phyloP scores from a whole-genome alignment of 2,113 vertebrate species.

The Podiceps cristatus region DNA sequence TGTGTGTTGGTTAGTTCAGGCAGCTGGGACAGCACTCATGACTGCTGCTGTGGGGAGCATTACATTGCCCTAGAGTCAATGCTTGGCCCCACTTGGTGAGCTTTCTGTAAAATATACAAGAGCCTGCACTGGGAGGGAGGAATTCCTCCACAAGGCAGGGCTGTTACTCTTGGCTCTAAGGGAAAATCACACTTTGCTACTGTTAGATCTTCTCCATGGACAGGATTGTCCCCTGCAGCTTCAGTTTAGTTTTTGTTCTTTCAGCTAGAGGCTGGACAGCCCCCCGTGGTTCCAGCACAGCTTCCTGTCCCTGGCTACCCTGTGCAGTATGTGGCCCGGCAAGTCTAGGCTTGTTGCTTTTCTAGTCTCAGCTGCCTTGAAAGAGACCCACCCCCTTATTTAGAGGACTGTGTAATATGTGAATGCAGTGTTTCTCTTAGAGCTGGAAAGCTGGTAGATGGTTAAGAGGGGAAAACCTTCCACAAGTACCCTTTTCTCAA shows the following conservation, averaged over 20 bases:
- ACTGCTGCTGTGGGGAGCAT: neutral
- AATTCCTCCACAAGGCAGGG: neutral
- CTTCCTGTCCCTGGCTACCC: neutral
- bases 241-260: neutral
- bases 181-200: fast-evolving
- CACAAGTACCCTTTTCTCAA: neutral
- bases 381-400: neutral
- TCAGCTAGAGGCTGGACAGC: neutral
- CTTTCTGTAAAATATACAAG: neutral
- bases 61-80: fast-evolving
- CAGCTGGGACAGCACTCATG: neutral
- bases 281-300: neutral
- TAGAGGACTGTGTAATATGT: neutral
- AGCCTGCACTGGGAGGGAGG: neutral
- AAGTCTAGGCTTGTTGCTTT: conserved; percentile 2
- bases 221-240: neutral
- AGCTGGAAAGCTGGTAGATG: neutral
- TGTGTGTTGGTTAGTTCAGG: neutral
- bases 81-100: neutral
- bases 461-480: neutral
- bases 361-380: neutral
- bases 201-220: neutral
- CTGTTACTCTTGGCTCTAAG: neutral
- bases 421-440: neutral
- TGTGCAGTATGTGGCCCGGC: neutral